Percentiles rank a stretch among this genome's conserved stretches.
These are phyloP conservation scores for Phaetusa simplex DNA, from an alignment of 2,113 vertebrate species.

Conservation along the genomic window DNA sequence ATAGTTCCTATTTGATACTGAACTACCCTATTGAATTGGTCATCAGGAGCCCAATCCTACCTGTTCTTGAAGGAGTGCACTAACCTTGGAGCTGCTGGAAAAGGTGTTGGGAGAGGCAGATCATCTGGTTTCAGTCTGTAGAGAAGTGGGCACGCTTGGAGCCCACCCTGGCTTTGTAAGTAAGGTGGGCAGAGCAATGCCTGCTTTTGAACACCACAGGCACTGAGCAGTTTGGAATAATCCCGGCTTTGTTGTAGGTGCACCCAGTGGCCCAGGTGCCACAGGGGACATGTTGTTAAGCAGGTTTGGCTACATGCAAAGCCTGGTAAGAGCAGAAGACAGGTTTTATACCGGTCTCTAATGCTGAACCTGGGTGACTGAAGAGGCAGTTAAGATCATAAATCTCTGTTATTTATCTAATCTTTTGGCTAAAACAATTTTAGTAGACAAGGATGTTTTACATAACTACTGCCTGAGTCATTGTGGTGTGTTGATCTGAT, in stretches of 20 bases:
- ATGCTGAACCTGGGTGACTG: background rate
- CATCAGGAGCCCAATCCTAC: background rate
- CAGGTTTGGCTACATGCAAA: background rate
- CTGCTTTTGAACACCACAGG: background rate
- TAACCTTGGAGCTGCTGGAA: background rate
- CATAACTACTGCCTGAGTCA: constrained; percentile 10
- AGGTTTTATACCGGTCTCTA: background rate
- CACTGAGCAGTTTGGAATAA: background rate
- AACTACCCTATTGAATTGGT: background rate
- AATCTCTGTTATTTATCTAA: background rate
- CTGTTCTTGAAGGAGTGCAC: fast-evolving
- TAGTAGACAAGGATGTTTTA: constrained; percentile 1
- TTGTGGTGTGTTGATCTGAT: background rate
- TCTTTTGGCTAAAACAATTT: background rate
- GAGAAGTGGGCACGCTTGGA: fast-evolving
- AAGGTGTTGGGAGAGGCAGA: background rate
- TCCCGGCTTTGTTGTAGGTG: background rate
- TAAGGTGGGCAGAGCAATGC: background rate
- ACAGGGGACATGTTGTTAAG: fast-evolving
- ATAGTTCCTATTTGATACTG: background rate
- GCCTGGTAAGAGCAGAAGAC: background rate
- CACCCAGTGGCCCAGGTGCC: background rate
- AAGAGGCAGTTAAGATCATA: background rate
- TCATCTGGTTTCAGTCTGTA: background rate
- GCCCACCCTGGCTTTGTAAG: background rate